Base-by-base conservation (phyloP, 1,140 invertebrate genomes). In the Melitaea cinxia region DNA sequence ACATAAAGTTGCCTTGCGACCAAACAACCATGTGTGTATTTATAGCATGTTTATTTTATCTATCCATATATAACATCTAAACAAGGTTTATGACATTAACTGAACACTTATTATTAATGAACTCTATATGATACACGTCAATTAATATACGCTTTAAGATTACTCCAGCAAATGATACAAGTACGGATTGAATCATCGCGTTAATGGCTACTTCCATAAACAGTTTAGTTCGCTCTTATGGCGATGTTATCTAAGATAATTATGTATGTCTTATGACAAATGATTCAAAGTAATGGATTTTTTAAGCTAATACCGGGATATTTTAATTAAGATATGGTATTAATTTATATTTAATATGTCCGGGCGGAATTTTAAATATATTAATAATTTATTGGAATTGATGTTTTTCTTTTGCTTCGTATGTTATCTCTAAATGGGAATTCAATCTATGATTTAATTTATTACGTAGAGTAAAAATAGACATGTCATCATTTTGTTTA, bases 241-340 rank as follows among this genome's bases (percentile, higher is more conserved):
- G 28, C 52, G 56, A 58, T 58, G 7, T 58, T 12, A 49, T 45
- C 47, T 7, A 33, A 59, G 1, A 33, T 33, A 33, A 33, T 33
- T 33, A 33, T 39, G 54, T 65, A 65, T 52, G 62, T 17, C 42
- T 42, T 49, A 65, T 65, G 62, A 65, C 62, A 65, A 65, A 65
- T 65, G 54, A 65, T 33, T 65, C 54, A 47, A 50, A 6, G 19
- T 65, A 65, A 65, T 57, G 21, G 54, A 28, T 52, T 57, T 65
- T 56, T 26, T 50, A 26, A 50, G 42, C 52, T 55, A 63, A 64
- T 64, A 45, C 33, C 52, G n/a, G 47, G 49, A 57, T 35, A 28
- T 57, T 64, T 64, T 64, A 64, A 64, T 64, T 64, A 64, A 64
- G 57, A 17, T 23, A 47, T 21, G 9, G 17, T n/a, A 47, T 47